Evolutionary conservation across 2,113 vertebrate species (phyloP), one percentile per base, ranked within the genome.

Genomic region (Tetrax tetrax): DNA sequence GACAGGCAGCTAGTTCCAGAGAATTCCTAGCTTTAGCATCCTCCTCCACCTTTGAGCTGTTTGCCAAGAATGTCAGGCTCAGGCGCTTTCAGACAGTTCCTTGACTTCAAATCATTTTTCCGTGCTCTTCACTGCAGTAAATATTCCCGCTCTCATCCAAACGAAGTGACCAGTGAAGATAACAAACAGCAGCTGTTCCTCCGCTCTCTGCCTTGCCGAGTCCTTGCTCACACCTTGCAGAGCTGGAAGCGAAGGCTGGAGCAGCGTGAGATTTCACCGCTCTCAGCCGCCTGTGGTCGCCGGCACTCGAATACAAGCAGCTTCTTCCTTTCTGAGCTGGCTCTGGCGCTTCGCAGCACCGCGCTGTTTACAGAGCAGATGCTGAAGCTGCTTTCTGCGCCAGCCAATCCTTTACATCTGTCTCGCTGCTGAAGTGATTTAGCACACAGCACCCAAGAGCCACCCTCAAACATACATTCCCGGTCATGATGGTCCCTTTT

Each of bases 361-460:
- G 91, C 91, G 86, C 29, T 87, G 78, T 84, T 94, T 47, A 59
- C 91, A 38, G 71, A 65, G 19, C 5, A 43, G 87, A 15, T 28
- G 68, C 90, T 37, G 93, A 47, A 63, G 93, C 83, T 29, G 90
- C 79, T 87, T 22, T 60, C 87, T 35, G 33, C 10, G 82, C 79
- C 14, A 53, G 88, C 96, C 96, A 94, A 77, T 87, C 93, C 95
- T 89, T 43, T 23, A 33, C 95, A 45, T 28, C 79, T 20, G 45
- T 1, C 87, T 92, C n/a, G 5, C 48, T 35, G 11, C 8, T 8
- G 64, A 41, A 33, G 41, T 24, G 76, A 60, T 57, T 33, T 7
- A 29, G 63, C 89, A n/a, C 31, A 0, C 47, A 68, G 85, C 65
- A 66, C 68, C 82, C 68, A 4, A 41, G 68, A 89, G 69, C 89